Percentiles rank a stretch among this genome's conserved stretches.
Conservation (phyloP, 2,888 invertebrate genomes). For the Achlya flavicornis region DNA sequence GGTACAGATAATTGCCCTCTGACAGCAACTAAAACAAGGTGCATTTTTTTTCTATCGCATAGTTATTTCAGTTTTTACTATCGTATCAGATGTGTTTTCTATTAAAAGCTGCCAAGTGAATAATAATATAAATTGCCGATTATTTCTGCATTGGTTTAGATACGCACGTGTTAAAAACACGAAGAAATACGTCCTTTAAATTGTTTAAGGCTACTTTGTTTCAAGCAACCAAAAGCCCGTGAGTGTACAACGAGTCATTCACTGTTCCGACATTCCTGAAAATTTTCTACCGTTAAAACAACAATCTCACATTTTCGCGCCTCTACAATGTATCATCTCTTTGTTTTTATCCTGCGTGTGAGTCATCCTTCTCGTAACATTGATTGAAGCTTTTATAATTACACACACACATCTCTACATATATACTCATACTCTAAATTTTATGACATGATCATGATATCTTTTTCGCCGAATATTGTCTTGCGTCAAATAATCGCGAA, state of each 20-base stretch:
- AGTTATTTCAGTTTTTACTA: neutral
- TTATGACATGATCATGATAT: no score
- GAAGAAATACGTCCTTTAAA: neutral
- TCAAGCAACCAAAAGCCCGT: no score
- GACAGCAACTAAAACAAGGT: neutral
- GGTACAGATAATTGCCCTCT: neutral
- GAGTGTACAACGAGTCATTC: no score
- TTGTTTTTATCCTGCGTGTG: neutral
- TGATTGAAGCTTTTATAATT: neutral
- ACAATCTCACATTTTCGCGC: neutral
- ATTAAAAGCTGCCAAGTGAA: neutral
- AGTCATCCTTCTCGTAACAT: neutral
- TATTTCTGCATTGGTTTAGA: neutral
- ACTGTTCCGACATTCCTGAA: neutral
- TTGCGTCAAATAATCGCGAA: constrained; percentile 5
- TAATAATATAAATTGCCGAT: neutral
- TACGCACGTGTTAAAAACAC: neutral
- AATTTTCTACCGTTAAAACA: neutral
- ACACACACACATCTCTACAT: no score
- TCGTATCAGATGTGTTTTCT: neutral
- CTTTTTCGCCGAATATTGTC: neutral
- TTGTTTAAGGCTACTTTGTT: neutral
- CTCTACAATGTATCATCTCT: neutral
- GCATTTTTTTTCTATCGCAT: neutral
- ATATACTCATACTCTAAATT: no score